Evolutionary conservation across 1,140 invertebrate genomes (phyloP), one percentile per base, ranked within the genome.

Genomic region (Drosophila nigrodunni): DNA sequence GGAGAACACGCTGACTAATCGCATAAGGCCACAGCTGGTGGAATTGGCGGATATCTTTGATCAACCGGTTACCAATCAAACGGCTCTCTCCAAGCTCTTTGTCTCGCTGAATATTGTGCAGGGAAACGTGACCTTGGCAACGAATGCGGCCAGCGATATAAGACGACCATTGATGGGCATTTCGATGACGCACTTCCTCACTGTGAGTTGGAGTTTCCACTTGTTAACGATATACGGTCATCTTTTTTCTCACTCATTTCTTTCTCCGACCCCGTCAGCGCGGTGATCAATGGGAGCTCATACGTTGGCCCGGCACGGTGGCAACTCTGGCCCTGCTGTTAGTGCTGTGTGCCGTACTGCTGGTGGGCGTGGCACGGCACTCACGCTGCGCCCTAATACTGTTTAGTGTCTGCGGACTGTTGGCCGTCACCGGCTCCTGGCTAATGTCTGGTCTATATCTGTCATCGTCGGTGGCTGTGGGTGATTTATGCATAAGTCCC

Each of bases 361-460:
- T 97, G 62, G 96, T 97, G 87, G 97, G 96, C 75, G 95, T 97
- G 67, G 96, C 96, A 55, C 94, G 96, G 76, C 96, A 97, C 92
- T 97, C 96, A 2, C 94, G 97, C 78, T 97, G 86, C 77, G 87
- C 82, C 39, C 77, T 92, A 0, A 90, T 91, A 49, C 52, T 92
- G 67, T 93, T 88, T 59, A 95, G 96, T 82, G 97, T 98, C 37
- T 96, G 97, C 82, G 97, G 97, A 34, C 93, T 98, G 58, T 95
- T 97, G 70, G 97, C 97, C 46, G 95, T 98, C n/a, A 97, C 98
- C 76, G 95, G 97, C 70, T 97, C 97, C 74, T 98, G 97, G 96
- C 93, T 97, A 59, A 95, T 97, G 93, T 96, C 96, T 18, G 97
- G 97, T 50, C 89, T 97, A 25, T 97, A 98, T 93, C 93, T 97